A percentile compares a stretch with the other conserved stretches of the same genome.
phyloP scores from a whole-genome alignment of 1,140 invertebrate genomes.

The Tribolium madens region DNA sequence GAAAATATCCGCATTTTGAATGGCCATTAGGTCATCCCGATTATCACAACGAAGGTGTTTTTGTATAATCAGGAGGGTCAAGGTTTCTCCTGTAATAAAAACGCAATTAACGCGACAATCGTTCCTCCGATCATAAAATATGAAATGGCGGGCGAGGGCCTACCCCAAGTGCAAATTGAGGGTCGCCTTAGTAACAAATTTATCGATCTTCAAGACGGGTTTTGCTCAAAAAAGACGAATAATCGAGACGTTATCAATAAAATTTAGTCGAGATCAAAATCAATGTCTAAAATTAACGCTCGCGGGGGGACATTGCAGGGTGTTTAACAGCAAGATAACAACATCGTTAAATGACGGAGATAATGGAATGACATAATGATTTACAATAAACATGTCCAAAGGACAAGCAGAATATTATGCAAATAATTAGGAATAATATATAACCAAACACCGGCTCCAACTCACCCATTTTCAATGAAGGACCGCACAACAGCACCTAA shows the following conservation, averaged over 20 bases:
- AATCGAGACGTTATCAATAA: neutral
- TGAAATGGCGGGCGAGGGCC: neutral
- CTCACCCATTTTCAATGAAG: constrained; percentile 41
- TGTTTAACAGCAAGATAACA: neutral
- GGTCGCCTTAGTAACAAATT: constrained; percentile 42
- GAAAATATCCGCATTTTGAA: too few relatives aligned
- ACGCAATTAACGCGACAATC: constrained; percentile 5
- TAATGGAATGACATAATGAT: constrained; percentile 24
- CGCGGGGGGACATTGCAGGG: neutral
- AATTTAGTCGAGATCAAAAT: neutral
- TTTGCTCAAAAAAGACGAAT: neutral
- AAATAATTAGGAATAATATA: constrained; percentile 15
- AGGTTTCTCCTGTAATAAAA: constrained; percentile 28
- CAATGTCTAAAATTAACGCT: neutral
- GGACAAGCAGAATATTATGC: constrained; percentile 18
- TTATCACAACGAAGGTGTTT: constrained; percentile 9
- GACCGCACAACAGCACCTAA: neutral
- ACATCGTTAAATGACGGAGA: neutral
- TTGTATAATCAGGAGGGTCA: constrained; percentile 6
- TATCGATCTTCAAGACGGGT: constrained; percentile 11
- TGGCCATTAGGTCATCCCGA: neutral
- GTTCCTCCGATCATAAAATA: neutral
- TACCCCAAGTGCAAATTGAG: constrained; percentile 29
- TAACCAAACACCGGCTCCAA: constrained; percentile 40
- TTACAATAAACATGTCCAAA: constrained; percentile 12